Conservation (phyloP, 2,113 vertebrate genomes). For the Ceyx margarethae region DNA sequence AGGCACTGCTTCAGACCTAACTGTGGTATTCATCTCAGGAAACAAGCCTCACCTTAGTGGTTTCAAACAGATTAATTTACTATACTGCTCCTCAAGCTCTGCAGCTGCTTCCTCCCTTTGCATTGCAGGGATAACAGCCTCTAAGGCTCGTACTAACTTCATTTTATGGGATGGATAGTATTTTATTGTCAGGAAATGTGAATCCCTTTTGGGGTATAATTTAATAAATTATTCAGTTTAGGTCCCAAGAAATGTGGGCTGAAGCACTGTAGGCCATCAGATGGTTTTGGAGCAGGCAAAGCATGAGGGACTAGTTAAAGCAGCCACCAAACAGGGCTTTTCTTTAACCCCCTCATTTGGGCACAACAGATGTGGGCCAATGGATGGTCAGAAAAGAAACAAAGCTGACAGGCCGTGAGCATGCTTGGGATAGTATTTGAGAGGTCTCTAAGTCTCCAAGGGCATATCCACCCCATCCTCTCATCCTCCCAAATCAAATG, state of each 20-base stretch:
- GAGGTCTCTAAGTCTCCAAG: neutral
- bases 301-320: neutral
- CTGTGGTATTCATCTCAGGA: neutral
- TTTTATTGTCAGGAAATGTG: neutral
- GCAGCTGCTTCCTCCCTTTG: neutral
- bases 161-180: neutral
- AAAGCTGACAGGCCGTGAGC: neutral
- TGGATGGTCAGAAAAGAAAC: neutral
- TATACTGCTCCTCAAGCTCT: neutral
- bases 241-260: neutral
- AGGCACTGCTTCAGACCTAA: neutral
- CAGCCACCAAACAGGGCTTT: neutral
- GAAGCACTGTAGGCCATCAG: neutral
- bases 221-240: neutral
- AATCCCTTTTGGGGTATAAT: neutral
- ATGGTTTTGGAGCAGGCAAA: neutral
- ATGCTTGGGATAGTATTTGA: accelerated
- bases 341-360: neutral
- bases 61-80: neutral
- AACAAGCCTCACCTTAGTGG: neutral
- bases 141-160: neutral
- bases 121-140: neutral
- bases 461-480: neutral
- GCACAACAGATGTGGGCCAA: neutral
- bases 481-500: neutral